Percentiles rank a stretch among this genome's conserved stretches.
phyloP scores from a whole-genome alignment of 2,888 invertebrate genomes.

The Drosophila setosimentum region DNA sequence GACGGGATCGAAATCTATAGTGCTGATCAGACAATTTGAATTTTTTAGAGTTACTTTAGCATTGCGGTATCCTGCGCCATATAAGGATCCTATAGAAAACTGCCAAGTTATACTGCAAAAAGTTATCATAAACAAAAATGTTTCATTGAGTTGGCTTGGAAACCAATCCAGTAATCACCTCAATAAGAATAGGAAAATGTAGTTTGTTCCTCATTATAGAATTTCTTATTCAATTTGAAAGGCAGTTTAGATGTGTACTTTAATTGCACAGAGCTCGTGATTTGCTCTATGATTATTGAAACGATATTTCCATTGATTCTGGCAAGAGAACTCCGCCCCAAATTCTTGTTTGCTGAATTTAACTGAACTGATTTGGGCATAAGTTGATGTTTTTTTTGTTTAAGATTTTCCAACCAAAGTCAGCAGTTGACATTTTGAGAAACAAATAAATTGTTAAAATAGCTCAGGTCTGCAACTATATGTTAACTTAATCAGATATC shows the following conservation, averaged over 20 bases:
- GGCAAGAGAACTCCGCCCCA: background rate
- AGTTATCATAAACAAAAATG: background rate
- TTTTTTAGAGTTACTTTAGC: background rate
- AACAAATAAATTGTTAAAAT: too few species aligned
- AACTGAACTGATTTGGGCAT: background rate
- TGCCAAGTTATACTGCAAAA: background rate
- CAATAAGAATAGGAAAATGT: background rate
- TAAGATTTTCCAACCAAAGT: background rate
- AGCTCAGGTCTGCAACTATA: background rate
- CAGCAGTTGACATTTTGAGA: background rate
- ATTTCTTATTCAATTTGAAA: background rate
- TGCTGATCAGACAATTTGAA: too few species aligned
- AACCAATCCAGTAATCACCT: background rate
- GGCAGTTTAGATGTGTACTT: background rate
- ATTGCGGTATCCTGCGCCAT: background rate
- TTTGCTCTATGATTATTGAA: background rate
- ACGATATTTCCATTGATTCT: background rate
- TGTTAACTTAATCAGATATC: background rate
- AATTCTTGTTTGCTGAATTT: background rate
- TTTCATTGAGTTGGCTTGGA: background rate
- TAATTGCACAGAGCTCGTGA: too few species aligned
- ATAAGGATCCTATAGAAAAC: background rate
- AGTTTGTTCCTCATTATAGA: background rate
- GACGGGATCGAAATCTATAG: background rate
- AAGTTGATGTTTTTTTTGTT: background rate